Evolutionary conservation across 2,113 vertebrate genomes (phyloP).

Genomic region (Embiotoca jacksoni): DNA sequence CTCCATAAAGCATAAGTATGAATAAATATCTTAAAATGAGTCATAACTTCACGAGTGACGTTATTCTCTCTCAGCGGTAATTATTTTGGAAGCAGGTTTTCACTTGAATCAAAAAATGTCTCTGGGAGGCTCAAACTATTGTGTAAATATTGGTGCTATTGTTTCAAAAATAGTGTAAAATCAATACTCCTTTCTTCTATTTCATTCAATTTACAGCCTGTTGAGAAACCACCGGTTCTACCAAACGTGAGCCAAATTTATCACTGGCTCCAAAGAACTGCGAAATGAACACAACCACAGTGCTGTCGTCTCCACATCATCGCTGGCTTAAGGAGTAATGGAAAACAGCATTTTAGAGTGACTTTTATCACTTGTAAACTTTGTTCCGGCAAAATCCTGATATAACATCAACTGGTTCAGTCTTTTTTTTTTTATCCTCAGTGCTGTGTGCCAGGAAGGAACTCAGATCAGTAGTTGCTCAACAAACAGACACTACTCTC

Average conservation of each 20-base stretch:
- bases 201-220: slow-evolving; percentile 26
- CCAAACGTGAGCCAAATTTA: slow-evolving; percentile 3
- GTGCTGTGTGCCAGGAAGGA: neutral
- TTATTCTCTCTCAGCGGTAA: slow-evolving; percentile 3
- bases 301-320: neutral
- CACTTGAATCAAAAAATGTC: slow-evolving; percentile 4
- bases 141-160: neutral
- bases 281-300: neutral
- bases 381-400: neutral
- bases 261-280: neutral
- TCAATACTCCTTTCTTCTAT: slow-evolving; percentile 10
- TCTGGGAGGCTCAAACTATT: neutral
- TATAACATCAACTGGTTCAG: neutral
- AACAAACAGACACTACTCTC: no score
- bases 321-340: neutral
- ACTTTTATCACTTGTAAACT: neutral
- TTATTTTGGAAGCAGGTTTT: slow-evolving; percentile 9
- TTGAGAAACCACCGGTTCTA: neutral
- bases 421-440: neutral
- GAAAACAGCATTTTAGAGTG: neutral
- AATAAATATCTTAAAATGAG: slow-evolving; percentile 13
- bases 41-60: slow-evolving; percentile 8
- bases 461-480: no score
- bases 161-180: slow-evolving; percentile 20
- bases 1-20: slow-evolving; percentile 10